A percentile compares a stretch with the other conserved stretches of the same genome.
Evolutionary conservation across 2,113 vertebrate species (phyloP).

Genomic region (Orthonyx spaldingii): DNA sequence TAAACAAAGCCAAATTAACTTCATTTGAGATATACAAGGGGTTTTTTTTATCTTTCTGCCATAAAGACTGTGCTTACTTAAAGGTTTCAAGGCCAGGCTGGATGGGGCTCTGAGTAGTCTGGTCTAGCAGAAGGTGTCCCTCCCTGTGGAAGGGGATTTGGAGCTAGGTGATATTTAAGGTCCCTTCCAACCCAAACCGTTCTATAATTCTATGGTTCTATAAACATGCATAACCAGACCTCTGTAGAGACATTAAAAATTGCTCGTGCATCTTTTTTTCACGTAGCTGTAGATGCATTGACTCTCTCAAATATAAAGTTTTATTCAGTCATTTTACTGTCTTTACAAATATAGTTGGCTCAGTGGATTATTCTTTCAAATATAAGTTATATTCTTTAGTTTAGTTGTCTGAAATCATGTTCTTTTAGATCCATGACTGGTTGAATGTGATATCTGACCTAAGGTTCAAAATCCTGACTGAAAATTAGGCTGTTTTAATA

Average conservation of each 20-base stretch:
- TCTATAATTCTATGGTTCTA: not conserved
- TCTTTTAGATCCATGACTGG: not conserved
- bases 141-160: not conserved
- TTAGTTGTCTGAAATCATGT: not conserved
- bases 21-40: not conserved
- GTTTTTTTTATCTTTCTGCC: not conserved
- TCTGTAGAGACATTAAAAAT: not conserved
- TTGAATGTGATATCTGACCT: not conserved
- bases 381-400: not conserved
- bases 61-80: not conserved
- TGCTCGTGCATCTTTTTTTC: not conserved
- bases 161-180: not conserved
- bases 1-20: not conserved
- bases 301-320: not conserved
- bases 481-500: not conserved
- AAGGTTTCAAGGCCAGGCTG: not conserved
- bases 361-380: not conserved
- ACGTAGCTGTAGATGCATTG: accelerated
- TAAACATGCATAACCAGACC: not conserved
- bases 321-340: not conserved
- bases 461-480: not conserved
- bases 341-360: not conserved
- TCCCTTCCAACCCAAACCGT: not conserved
- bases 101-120: not conserved
- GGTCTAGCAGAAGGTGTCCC: not conserved